Conservation (phyloP, 2,888 invertebrate genomes). For the Pteria penguin region DNA sequence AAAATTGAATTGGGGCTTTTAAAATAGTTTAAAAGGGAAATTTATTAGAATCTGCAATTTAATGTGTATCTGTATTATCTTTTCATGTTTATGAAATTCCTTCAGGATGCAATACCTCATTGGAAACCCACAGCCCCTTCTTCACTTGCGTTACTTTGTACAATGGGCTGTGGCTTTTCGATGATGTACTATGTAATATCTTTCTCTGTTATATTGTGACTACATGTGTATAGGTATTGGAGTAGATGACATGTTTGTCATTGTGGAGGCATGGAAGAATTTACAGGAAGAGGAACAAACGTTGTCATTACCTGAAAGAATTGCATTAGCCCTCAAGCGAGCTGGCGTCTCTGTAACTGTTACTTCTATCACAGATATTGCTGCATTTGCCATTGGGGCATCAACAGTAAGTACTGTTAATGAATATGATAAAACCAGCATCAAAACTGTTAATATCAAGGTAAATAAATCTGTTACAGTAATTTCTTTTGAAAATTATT, state of each 20-base stretch:
- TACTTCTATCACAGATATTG: conserved; percentile 90
- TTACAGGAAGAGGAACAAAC: conserved; percentile 56
- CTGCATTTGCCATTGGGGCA: conserved; percentile 89
- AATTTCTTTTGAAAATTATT: too few relatives aligned
- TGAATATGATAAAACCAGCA: too few relatives aligned
- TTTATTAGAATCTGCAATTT: too few relatives aligned
- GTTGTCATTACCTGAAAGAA: conserved; percentile 57
- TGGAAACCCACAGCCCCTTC: too few relatives aligned
- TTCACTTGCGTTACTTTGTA: background rate
- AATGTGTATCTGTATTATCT: too few relatives aligned
- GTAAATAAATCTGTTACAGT: too few relatives aligned
- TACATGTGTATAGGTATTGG: conserved; percentile 79
- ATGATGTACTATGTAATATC: background rate
- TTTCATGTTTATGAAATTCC: too few relatives aligned
- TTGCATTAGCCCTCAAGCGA: conserved; percentile 80
- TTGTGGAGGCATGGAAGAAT: conserved; percentile 82
- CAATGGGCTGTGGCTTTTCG: background rate
- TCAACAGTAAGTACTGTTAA: conserved; percentile 86
- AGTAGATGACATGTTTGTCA: conserved; percentile 92
- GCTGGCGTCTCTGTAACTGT: conserved; percentile 92
- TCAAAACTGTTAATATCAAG: too few relatives aligned
- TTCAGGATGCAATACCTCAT: too few relatives aligned
- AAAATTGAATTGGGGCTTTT: too few relatives aligned
- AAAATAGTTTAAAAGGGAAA: too few relatives aligned
- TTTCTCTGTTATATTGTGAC: conserved; percentile 1